Evolutionary conservation across 1,140 invertebrate genomes (phyloP), one percentile per base, ranked within the genome.

Genomic region (Pachyrhynchus sulphureomaculatus): DNA sequence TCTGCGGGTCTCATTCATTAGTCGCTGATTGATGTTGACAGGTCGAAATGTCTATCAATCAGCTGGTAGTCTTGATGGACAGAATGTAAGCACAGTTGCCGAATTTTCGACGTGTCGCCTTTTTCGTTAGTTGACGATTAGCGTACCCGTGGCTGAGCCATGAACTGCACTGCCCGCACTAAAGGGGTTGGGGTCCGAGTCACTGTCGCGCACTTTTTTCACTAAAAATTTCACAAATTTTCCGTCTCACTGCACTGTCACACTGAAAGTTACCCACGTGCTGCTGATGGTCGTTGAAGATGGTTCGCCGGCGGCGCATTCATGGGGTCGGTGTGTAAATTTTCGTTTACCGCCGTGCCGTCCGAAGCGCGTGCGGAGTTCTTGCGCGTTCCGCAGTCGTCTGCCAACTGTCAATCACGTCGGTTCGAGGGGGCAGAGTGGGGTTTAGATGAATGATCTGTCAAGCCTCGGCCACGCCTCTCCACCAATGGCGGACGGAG

Each of bases 341-440:
- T 47, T 52, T 55, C 61, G 60, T 66, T 67, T 48, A 62, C 65
- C 69, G 64, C 71, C 66, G 66, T 66, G 52, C 57, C 51, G 62
- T 66, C 62, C 68, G 63, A 59, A 70, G 64, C 68, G 72, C 72
- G 73, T 74, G 69, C 74, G 72, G 73, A 75, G 81, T 77, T 81
- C 81, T 79, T 82, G 80, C 82, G 81, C 80, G 80, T 75, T 81
- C 81, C 80, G 81, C 81, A 82, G 82, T 82, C 81, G 81, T 83
- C 82, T 82, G 81, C 82, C 80, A 84, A 84, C 82, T 83, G 82
- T 84, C 82, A 84, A 84, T 84, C 82, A 83, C 79, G 76, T 78
- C 76, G 61, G 76, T 75, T 64, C 75, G 72, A 72, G 72, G 71
- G 74, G 70, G 68, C 67, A 78, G 79, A 81, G 81, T 79, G 82